A percentile compares a stretch with the other conserved stretches of the same genome.
Conservation (phyloP, 2,113 vertebrate genomes). For the Catharus minimus region DNA sequence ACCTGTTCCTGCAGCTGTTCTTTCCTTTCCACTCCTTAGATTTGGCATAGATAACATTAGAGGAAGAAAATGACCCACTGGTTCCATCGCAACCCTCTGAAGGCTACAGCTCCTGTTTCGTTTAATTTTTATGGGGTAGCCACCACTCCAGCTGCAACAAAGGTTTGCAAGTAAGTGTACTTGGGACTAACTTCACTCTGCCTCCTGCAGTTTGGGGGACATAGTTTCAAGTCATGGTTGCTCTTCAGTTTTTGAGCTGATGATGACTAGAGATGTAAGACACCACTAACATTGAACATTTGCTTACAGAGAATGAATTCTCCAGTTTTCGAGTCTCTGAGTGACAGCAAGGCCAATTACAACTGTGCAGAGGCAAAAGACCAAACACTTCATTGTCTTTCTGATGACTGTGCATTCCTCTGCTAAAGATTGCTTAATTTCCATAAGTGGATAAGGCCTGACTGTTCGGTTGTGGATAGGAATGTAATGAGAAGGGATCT, state of each 20-base stretch:
- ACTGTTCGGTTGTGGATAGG: not conserved
- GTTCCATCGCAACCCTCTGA: constrained; percentile 98
- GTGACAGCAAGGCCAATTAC: not conserved
- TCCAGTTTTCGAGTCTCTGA: not conserved
- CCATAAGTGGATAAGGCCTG: not conserved
- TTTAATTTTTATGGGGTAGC: constrained; percentile 94
- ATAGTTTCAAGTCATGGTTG: not conserved
- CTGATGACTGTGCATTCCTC: not conserved
- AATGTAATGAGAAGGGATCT: not conserved
- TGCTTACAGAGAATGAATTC: not conserved
- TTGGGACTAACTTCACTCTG: not conserved
- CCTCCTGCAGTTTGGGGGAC: not conserved
- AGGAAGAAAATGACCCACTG: constrained; percentile 90
- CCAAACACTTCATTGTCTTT: not conserved
- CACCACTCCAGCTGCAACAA: constrained; percentile 85
- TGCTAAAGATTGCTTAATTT: not conserved
- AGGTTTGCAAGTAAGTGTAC: constrained; percentile 93
- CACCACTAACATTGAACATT: not conserved
- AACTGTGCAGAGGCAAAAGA: not conserved
- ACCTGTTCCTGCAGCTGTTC: not conserved
- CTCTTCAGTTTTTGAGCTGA: not conserved
- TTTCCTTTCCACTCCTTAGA: not conserved
- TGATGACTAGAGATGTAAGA: not conserved
- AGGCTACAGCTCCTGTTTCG: constrained; percentile 91
- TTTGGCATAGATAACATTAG: not conserved